phyloP scores from a whole-genome alignment of 2,888 invertebrate species.

The Chorisops tibialis region DNA sequence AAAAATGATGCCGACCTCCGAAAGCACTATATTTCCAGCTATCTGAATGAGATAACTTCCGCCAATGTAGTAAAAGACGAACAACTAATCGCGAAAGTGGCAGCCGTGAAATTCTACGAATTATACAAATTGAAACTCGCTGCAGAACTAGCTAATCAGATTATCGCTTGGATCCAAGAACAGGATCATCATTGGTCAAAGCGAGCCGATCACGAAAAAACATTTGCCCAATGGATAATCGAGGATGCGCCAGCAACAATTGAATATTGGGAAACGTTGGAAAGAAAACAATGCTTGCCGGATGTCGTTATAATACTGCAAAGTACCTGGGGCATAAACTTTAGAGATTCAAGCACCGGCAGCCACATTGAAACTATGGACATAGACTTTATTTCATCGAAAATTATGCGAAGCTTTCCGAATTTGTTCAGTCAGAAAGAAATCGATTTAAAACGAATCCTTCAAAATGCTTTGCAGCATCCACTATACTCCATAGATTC shows the following conservation, averaged over 20 bases:
- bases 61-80: too few species aligned
- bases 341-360: not conserved
- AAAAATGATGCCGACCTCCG: too few species aligned
- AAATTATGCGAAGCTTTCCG: too few species aligned
- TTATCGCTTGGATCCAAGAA: not conserved
- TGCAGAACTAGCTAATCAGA: not conserved
- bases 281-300: conserved; percentile 52
- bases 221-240: conserved; percentile 59
- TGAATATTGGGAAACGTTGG: conserved; percentile 54
- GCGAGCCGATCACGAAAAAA: not conserved
- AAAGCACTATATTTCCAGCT: too few species aligned
- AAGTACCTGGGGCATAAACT: not conserved
- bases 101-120: not conserved
- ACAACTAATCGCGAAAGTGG: too few species aligned
- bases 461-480: too few species aligned
- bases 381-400: not conserved
- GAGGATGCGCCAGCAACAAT: conserved; percentile 58
- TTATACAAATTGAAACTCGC: not conserved
- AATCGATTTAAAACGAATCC: too few species aligned
- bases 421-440: too few species aligned
- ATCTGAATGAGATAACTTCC: too few species aligned
- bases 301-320: conserved; percentile 57
- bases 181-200: not conserved
- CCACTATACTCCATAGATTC: too few species aligned
- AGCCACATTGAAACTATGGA: not conserved